phyloP scores from a whole-genome alignment of 2,113 vertebrate genomes.

The Saguinus imperator region DNA sequence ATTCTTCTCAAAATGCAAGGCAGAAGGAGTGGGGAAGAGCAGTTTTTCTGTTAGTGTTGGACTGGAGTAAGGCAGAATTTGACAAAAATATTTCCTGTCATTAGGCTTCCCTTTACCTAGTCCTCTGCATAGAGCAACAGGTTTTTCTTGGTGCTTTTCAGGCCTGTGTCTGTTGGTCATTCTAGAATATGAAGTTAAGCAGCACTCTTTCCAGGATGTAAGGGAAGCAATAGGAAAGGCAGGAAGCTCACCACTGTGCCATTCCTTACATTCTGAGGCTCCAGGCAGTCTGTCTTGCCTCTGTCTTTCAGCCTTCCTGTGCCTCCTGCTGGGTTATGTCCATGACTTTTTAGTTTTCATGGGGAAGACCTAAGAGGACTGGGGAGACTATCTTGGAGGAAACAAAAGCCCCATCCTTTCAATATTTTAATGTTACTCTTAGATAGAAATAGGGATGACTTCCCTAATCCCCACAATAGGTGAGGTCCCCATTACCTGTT shows the following conservation, averaged over 20 bases:
- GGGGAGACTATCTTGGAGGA: background rate
- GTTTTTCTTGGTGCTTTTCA: background rate
- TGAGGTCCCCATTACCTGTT: background rate
- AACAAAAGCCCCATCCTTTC: background rate
- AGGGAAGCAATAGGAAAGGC: background rate
- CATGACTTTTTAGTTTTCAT: background rate
- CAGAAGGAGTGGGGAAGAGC: background rate
- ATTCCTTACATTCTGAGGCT: background rate
- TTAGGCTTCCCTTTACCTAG: background rate
- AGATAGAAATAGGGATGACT: background rate
- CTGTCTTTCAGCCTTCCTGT: background rate
- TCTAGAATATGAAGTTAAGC: background rate
- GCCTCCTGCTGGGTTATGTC: background rate
- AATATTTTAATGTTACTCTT: background rate
- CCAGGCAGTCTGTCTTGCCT: no score
- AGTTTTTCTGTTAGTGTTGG: background rate
- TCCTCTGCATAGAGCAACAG: background rate
- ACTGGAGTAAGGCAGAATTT: background rate
- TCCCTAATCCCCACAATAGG: background rate
- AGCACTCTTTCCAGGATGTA: no score
- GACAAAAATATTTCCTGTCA: background rate
- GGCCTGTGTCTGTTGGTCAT: background rate
- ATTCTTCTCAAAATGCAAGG: background rate
- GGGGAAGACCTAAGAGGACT: background rate
- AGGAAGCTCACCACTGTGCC: background rate